These are phyloP conservation scores for Raphicerus campestris DNA, from an alignment of 2,113 vertebrate species.

Conservation along the genomic window DNA sequence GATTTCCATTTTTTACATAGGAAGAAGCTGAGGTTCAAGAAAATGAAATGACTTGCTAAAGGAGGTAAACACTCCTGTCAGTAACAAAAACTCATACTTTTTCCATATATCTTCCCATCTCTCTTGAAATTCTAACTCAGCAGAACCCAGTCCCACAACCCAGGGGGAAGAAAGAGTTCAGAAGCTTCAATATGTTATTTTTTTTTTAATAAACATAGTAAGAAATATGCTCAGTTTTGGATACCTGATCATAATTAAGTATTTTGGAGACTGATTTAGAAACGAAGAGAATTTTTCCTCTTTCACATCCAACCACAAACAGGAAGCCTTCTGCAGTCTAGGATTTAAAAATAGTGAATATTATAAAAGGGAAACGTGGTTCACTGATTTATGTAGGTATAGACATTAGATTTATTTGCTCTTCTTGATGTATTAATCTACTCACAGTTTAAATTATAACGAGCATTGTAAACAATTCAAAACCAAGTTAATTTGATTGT, in stretches of 20 bases:
- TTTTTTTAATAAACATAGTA: background rate
- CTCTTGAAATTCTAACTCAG: background rate
- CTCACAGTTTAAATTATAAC: background rate
- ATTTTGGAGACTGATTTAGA: conserved; percentile 98
- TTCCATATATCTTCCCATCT: background rate
- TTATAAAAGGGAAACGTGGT: background rate
- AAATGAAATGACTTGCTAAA: background rate
- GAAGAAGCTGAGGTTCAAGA: background rate
- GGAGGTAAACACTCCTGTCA: background rate
- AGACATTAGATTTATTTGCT: background rate
- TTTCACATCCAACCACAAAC: conserved; percentile 96
- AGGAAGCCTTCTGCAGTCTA: conserved; percentile 95
- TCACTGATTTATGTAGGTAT: background rate
- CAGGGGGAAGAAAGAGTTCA: background rate
- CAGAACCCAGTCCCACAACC: background rate
- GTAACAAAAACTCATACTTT: background rate
- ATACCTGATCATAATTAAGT: conserved; percentile 59
- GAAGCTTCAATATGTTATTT: background rate
- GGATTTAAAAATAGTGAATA: conserved; percentile 62
- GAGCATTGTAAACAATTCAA: background rate
- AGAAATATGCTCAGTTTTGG: background rate
- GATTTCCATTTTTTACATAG: background rate
- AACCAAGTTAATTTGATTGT: background rate
- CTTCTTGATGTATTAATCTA: background rate
- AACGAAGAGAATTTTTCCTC: conserved; percentile 95